These are phyloP conservation scores for Porites evermanni DNA, from an alignment of 92 coral and sea anemone genomes.

Conservation along the genomic window DNA sequence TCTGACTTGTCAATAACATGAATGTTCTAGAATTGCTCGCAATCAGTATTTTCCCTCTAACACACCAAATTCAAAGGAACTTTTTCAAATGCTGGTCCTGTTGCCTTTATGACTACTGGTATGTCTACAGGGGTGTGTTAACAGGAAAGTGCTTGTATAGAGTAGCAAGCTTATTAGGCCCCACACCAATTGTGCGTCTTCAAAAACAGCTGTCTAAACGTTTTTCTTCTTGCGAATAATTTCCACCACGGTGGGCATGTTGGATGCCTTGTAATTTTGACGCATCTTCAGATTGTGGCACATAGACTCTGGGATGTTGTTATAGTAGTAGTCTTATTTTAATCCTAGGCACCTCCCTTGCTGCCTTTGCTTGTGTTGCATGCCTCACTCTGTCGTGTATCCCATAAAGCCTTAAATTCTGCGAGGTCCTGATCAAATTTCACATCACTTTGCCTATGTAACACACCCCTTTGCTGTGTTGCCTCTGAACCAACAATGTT, in stretches of 20 bases:
- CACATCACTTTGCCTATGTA: conserved; percentile 23
- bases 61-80: background rate
- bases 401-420: no score
- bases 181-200: conserved; percentile 39
- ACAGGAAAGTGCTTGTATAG: conserved; percentile 12
- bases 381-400: no score
- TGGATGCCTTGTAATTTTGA: conserved; percentile 37
- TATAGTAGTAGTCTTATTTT: conserved; percentile 53
- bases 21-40: background rate
- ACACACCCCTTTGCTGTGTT: conserved; percentile 36
- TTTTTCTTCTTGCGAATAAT: conserved; percentile 44
- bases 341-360: no score
- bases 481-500: conserved; percentile 59
- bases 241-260: conserved; percentile 44
- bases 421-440: no score
- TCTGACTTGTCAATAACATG: no score
- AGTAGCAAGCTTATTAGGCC: conserved; percentile 35
- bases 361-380: no score
- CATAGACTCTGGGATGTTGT: conserved; percentile 47
- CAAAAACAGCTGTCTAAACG: conserved; percentile 11
- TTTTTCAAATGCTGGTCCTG: background rate
- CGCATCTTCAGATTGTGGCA: conserved; percentile 42
- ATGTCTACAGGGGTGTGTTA: conserved; percentile 19
- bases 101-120: background rate
- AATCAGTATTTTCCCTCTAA: background rate